phyloP scores from a whole-genome alignment of 2,113 vertebrate genomes.

The Psilopsiagon aurifrons region DNA sequence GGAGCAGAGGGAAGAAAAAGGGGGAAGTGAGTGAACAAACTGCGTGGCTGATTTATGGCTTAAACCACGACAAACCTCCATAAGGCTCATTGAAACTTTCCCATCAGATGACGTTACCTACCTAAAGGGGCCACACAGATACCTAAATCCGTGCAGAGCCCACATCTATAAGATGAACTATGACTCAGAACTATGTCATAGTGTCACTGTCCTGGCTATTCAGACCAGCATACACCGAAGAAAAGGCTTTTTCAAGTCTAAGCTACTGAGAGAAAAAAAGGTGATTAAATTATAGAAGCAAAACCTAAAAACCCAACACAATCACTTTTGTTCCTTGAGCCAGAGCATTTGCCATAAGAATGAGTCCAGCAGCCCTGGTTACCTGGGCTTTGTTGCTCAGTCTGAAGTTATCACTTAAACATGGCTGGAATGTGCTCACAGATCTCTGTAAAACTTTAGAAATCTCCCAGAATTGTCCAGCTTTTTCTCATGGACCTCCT shows the following conservation, averaged over 20 bases:
- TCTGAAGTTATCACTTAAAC: neutral
- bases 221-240: neutral
- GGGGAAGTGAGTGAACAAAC: too few species aligned
- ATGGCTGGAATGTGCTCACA: rapidly evolving
- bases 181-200: neutral
- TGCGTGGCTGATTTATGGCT: too few species aligned
- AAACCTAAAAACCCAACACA: neutral
- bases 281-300: neutral
- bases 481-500: neutral
- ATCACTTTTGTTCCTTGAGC: neutral
- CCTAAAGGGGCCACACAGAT: neutral
- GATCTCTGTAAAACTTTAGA: neutral
- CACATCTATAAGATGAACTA: neutral
- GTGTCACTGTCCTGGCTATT: neutral
- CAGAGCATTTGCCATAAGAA: neutral
- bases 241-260: neutral
- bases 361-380: neutral
- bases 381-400: neutral
- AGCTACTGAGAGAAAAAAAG: neutral
- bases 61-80: neutral
- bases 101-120: neutral
- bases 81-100: neutral
- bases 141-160: neutral
- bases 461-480: neutral
- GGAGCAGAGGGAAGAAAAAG: too few species aligned